These are phyloP conservation scores for Okamejei kenojei DNA, from an alignment of 2,797 vertebrate genomes.

Conservation along the genomic window DNA sequence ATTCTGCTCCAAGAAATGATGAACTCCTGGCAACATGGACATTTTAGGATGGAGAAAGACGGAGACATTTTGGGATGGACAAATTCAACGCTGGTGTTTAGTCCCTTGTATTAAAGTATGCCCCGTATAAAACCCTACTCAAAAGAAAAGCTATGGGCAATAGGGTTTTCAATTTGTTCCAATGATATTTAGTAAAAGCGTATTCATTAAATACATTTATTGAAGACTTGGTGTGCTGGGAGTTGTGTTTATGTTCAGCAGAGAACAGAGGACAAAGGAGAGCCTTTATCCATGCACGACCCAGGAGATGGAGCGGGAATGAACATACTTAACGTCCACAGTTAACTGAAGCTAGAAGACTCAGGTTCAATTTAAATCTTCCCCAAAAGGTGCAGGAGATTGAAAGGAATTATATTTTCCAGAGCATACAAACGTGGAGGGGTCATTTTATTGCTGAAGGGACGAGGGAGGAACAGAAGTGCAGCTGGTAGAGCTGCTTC, in stretches of 20 bases:
- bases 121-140: neutral
- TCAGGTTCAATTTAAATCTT: neutral
- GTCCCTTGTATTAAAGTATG: neutral
- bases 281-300: neutral
- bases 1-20: too few relatives aligned
- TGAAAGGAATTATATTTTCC: neutral
- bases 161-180: neutral
- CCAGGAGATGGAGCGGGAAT: neutral
- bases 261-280: neutral
- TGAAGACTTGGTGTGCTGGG: neutral
- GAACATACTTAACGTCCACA: neutral
- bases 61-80: neutral
- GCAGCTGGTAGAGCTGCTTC: too few relatives aligned
- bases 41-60: neutral
- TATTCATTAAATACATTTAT: neutral
- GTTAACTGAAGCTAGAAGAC: neutral
- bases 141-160: neutral
- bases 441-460: neutral
- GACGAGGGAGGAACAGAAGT: too few relatives aligned
- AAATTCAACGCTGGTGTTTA: neutral
- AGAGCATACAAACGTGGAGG: neutral
- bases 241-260: neutral
- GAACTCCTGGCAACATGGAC: neutral
- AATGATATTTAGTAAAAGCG: neutral
- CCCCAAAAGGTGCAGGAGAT: neutral